These are phyloP conservation scores for Papilio gigon DNA, from an alignment of 2,888 invertebrate species.

Conservation along the genomic window DNA sequence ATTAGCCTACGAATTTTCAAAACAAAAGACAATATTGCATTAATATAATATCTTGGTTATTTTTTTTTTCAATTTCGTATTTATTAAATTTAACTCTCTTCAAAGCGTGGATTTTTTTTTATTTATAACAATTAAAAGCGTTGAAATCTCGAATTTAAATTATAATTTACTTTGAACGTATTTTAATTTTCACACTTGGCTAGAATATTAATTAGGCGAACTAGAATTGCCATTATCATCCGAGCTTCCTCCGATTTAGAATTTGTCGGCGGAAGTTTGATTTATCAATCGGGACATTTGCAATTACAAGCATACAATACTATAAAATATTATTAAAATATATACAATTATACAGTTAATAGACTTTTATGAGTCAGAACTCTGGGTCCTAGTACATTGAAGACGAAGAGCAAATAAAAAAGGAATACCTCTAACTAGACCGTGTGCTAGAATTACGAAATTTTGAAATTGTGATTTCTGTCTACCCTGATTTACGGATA, in stretches of 20 bases:
- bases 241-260: conserved; percentile 2
- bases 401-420: too few relatives aligned
- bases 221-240: neutral
- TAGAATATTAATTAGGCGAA: neutral
- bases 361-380: too few relatives aligned
- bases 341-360: neutral
- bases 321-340: neutral
- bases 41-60: too few relatives aligned
- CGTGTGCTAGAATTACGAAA: too few relatives aligned
- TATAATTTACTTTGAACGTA: neutral
- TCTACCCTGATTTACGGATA: neutral
- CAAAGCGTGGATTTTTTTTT: neutral
- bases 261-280: conserved; percentile 3
- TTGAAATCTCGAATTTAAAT: neutral
- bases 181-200: neutral
- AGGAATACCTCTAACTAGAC: neutral
- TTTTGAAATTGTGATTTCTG: neutral
- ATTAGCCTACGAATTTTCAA: too few relatives aligned
- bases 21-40: too few relatives aligned
- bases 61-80: neutral
- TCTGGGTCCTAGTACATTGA: too few relatives aligned
- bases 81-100: neutral
- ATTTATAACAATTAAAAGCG: neutral
- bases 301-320: neutral
- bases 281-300: neutral